Evolutionary conservation across 2,888 invertebrate species (phyloP), one percentile per base, ranked within the genome.

Genomic region (Catotricha subobsoleta): DNA sequence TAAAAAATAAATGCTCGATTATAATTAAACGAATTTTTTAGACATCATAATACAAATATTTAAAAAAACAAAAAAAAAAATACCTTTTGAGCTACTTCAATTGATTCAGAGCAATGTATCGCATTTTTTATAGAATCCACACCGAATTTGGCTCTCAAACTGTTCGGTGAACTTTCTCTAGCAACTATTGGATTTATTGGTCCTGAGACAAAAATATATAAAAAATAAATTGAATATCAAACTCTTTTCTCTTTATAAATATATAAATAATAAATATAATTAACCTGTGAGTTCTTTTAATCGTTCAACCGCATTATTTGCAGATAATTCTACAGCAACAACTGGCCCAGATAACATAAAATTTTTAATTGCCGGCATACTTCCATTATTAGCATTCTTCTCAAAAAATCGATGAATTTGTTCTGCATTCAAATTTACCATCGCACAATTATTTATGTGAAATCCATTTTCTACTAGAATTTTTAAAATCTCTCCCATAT

Each of bases 401-500:
- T 63, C 62, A 51, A 76, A 76, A 45, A 88, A 72, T 46, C 70
- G 64, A 48, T 70, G 62, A 0, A 79, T 71, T 55, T 80, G 73
- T 30, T 76, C 73, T 34, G 70, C 58, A 9, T 70, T 68, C 12
- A 91, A 62, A 28, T 64, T 64, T 5, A 76, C 68, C 76, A 84
- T 84, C 52, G 78, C 73, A 51, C 86, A 68, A 52, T 76, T 76
- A 21, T 74, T 71, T 36, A 88, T 58, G 36, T 62, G 65, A 46
- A 78, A 67, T 25, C 70, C 69, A 52, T 68, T 64, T 3, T 73
- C 67, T 51, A 72, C 62, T 12, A 91, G 70, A 19, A 70, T 59
- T 39, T 71, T 74, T 1, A 92, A 52, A 42, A 92, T 77, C 52
- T 76, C 74, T 1, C 90, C 88, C 47, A 79, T 66, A 54, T 73